Evolutionary conservation across 1,140 invertebrate species (phyloP), one percentile per base, ranked within the genome.

Genomic region (Pararge aegeria): DNA sequence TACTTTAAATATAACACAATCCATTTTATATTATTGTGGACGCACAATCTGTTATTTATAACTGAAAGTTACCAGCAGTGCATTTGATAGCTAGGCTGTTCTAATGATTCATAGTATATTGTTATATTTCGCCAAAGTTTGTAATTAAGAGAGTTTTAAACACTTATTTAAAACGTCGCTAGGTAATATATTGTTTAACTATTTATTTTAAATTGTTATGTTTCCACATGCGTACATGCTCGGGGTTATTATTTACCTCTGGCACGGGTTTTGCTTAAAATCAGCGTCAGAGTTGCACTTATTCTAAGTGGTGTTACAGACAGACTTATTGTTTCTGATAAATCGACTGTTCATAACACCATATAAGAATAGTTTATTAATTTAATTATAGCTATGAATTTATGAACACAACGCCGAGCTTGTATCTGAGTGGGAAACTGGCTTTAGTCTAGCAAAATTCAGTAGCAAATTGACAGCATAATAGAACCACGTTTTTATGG

Each of bases 61-160:
- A 38, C 5, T 15, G 29, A 37, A 56, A 56, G 54, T 62, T 62
- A 62, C 60, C 60, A 62, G 37, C 73, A 72, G 71, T 74, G 78
- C 76, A 75, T 80, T 79, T 78, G 70, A 84, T 86, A 84, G 80
- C 78, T 86, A 83, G 78, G 80, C 69, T 80, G 79, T 76, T 73
- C 73, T 66, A 79, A 83, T 80, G 56, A 50, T 81, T 81, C 80
- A 78, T 82, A 78, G 63, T 81, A 78, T 79, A 85, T 88, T 88
- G 81, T 89, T 89, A 84, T 83, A 79, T 78, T 78, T 78, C 80
- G 78, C 81, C 82, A 85, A 87, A 89, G 75, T 78, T 85, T 87
- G 75, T 87, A 87, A 80, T 75, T 85, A 83, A 80, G 78, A 78
- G 70, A 80, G 74, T 76, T 79, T 76, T 76, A 54, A 69, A 74